Percentiles rank a stretch among this genome's conserved stretches.
These are phyloP conservation scores for Xiphorhynchus elegans DNA, from an alignment of 2,113 vertebrate genomes.

Conservation along the genomic window DNA sequence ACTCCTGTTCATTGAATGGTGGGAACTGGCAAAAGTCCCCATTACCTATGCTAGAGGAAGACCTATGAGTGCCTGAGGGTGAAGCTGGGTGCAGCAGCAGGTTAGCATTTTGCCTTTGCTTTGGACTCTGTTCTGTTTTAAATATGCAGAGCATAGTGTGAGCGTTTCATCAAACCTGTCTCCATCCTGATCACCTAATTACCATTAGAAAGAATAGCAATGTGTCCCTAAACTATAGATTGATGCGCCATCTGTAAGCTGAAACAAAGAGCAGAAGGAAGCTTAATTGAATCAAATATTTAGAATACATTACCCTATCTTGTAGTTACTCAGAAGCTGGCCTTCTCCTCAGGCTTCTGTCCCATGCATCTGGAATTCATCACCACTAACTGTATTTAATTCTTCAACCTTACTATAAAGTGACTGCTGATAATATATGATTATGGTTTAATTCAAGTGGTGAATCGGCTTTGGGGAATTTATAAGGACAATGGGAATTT, in stretches of 20 bases:
- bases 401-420: conserved; percentile 24
- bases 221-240: conserved; percentile 62
- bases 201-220: conserved; percentile 64
- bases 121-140: conserved; percentile 8
- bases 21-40: background rate
- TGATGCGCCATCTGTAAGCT: conserved; percentile 69
- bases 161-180: conserved; percentile 61
- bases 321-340: conserved; percentile 35
- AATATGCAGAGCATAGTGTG: conserved; percentile 32
- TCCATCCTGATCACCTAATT: conserved; percentile 61
- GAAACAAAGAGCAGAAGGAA: conserved; percentile 71
- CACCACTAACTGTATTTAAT: conserved; percentile 48
- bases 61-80: background rate
- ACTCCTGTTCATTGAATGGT: background rate
- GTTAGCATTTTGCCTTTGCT: background rate
- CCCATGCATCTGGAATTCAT: conserved; percentile 54
- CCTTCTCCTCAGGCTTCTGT: conserved; percentile 45
- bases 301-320: conserved; percentile 59
- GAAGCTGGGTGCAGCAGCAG: background rate
- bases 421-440: conserved; percentile 52
- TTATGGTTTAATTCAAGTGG: conserved; percentile 45
- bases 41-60: background rate
- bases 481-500: background rate
- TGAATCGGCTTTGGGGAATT: conserved; percentile 17
- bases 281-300: conserved; percentile 69